These are phyloP conservation scores for Microchirus variegatus DNA, from an alignment of 2,797 vertebrate species.

Conservation along the genomic window DNA sequence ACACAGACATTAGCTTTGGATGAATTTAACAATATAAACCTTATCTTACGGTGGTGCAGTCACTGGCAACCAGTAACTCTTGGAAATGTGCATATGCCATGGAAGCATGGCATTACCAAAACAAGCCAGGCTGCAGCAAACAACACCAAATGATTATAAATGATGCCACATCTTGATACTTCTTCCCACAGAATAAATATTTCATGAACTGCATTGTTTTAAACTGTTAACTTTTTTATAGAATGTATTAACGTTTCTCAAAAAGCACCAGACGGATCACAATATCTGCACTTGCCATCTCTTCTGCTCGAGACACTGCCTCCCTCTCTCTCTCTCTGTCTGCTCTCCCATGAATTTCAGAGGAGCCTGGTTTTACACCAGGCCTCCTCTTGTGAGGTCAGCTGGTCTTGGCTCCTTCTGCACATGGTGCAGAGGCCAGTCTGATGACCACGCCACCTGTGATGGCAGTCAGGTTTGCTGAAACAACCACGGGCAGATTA, in stretches of 20 bases:
- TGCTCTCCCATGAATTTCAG: neutral
- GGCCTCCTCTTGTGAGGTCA: neutral
- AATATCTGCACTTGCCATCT: neutral
- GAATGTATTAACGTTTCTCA: neutral
- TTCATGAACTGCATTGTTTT: no score
- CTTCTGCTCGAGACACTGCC: neutral
- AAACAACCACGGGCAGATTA: neutral
- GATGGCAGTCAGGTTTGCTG: neutral
- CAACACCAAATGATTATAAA: no score
- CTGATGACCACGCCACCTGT: slow-evolving; percentile 2
- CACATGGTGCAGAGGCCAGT: neutral
- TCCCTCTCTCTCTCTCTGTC: neutral
- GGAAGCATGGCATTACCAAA: no score
- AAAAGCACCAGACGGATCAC: neutral
- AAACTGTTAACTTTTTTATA: no score
- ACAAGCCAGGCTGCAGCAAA: no score
- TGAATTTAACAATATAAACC: no score
- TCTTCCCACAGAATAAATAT: no score
- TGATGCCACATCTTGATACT: no score
- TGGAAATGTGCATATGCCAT: no score
- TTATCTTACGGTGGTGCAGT: no score
- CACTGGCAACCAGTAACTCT: no score
- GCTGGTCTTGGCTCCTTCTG: neutral
- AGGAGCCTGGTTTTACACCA: neutral
- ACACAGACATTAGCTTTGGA: no score